Evolutionary conservation across 2,888 invertebrate species (phyloP).

Genomic region (Mesorhabditis belari): DNA sequence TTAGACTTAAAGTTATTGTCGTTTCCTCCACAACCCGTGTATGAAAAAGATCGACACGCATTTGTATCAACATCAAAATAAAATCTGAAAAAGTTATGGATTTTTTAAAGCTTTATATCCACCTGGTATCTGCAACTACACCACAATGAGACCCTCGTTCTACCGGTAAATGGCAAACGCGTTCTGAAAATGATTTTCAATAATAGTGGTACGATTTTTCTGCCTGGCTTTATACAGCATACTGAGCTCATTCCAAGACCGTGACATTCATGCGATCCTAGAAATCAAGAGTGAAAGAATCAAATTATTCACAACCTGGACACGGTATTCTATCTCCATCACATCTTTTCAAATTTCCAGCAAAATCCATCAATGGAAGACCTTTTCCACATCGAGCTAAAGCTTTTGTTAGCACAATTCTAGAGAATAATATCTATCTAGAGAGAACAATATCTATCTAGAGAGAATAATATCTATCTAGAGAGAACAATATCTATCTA

Average conservation of each 20-base stretch:
- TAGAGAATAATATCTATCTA: neutral
- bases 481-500: no score
- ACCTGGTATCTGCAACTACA: conserved; percentile 25
- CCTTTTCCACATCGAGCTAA: conserved; percentile 36
- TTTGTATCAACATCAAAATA: conserved; percentile 33
- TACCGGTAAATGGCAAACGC: conserved; percentile 31
- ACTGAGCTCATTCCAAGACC: conserved; percentile 34
- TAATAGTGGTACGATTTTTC: conserved; percentile 1
- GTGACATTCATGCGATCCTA: conserved; percentile 23
- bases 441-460: neutral
- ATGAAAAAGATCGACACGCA: conserved; percentile 29
- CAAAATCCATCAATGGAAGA: conserved; percentile 41
- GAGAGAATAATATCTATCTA: no score
- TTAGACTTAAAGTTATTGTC: conserved; percentile 61
- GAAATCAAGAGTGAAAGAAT: neutral
- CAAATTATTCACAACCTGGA: conserved; percentile 12
- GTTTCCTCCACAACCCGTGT: conserved; percentile 64
- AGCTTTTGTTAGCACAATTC: neutral
- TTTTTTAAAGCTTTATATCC: neutral
- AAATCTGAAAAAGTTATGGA: conserved; percentile 12
- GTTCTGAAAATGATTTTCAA: conserved; percentile 13
- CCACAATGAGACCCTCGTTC: conserved; percentile 32
- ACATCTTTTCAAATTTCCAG: conserved; percentile 39
- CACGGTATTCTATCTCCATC: conserved; percentile 36
- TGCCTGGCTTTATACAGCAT: conserved; percentile 37